phyloP scores from a whole-genome alignment of 1,140 invertebrate species.

The Saccostrea cuccullata region DNA sequence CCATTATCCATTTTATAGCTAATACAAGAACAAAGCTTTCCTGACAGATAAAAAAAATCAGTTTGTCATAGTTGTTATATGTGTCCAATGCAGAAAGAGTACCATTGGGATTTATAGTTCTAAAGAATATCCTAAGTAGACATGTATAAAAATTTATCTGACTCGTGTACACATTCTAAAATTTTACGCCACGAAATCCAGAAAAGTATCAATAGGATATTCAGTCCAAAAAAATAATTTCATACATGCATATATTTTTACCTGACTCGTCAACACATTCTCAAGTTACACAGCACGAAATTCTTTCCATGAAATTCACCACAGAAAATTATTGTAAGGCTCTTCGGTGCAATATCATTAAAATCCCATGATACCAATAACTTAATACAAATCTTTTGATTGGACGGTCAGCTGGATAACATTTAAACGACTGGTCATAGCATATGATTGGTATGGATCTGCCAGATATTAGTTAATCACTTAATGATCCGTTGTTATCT shows the following conservation, averaged over 20 bases:
- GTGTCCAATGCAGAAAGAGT: no score
- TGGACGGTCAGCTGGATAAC: background rate
- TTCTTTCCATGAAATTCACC: background rate
- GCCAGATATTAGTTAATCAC: conserved; percentile 9
- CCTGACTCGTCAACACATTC: background rate
- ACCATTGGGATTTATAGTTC: no score
- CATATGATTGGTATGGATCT: conserved; percentile 6
- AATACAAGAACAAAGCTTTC: background rate
- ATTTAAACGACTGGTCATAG: background rate
- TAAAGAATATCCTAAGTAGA: no score
- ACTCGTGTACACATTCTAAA: no score
- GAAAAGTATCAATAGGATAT: no score
- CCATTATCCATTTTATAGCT: background rate
- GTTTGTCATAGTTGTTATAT: no score
- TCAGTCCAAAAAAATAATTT: no score
- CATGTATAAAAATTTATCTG: no score
- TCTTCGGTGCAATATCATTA: background rate
- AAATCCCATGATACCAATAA: background rate
- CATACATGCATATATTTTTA: background rate
- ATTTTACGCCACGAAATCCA: no score
- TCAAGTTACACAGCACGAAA: background rate
- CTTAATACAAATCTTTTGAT: background rate
- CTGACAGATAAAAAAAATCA: no score
- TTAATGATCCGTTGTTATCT: background rate
- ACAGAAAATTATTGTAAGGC: no score